Percentiles rank a stretch among this genome's conserved stretches.
Evolutionary conservation across 2,888 invertebrate species (phyloP).

Genomic region (Ommatoiulus sabulosus): DNA sequence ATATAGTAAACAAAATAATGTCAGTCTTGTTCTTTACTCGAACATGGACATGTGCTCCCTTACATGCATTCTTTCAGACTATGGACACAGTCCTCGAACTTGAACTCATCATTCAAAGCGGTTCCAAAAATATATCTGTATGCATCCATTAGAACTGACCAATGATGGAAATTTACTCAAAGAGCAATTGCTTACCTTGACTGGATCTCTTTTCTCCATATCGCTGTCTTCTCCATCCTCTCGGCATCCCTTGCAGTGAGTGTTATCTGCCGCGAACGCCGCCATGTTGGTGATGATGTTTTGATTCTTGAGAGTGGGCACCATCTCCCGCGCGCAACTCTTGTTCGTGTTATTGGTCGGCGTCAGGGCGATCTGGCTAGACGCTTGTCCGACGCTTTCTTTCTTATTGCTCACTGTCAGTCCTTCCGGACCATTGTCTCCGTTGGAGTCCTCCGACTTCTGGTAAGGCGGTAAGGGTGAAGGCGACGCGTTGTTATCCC

Average conservation of each 20-base stretch:
- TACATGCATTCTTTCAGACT: too few relatives aligned
- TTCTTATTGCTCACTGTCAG: not conserved
- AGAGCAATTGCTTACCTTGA: conserved; percentile 48
- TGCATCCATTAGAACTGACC: too few relatives aligned
- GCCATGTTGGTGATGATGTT: not conserved
- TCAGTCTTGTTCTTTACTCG: too few relatives aligned
- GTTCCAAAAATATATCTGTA: too few relatives aligned
- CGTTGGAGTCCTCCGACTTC: not conserved
- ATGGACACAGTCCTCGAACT: too few relatives aligned
- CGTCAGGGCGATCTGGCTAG: not conserved
- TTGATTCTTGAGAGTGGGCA: not conserved
- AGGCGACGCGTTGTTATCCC: conserved; percentile 21
- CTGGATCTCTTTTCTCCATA: conserved; percentile 50
- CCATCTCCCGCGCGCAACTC: not conserved
- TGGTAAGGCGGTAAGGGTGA: conserved; percentile 46
- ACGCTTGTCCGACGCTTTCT: not conserved
- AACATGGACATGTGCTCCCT: too few relatives aligned
- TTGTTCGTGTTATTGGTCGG: not conserved
- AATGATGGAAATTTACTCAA: too few relatives aligned
- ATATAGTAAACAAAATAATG: too few relatives aligned
- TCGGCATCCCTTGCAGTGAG: not conserved
- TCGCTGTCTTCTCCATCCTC: conserved; percentile 13
- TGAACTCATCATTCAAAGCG: too few relatives aligned
- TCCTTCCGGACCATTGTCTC: not conserved
- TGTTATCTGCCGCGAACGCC: not conserved